Base-by-base conservation (phyloP, 1,140 invertebrate genomes). In the Drosophila paulistorum region DNA sequence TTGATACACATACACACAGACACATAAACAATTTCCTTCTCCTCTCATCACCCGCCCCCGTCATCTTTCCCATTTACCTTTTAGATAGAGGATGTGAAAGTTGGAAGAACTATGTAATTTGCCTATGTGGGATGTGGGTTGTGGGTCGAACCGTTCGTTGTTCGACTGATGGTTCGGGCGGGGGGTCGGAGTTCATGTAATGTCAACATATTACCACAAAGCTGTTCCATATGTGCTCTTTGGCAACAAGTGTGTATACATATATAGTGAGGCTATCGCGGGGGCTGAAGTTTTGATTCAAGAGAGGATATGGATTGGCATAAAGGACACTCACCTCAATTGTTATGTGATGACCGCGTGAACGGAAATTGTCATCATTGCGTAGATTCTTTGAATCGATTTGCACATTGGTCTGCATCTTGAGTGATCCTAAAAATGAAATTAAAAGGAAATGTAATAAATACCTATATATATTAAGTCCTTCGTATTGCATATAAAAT, bases 361-460 rank as follows among this genome's bases (percentile, higher is more conserved):
- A 68, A 87, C 93, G 77, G 92, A 93, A 79, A 70, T 91, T 91
- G 59, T 91, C 90, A 45, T 94, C 94, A 37, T 92, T 94, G 41
- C 94, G 93, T 45, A 94, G 92, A 73, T 92, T 93, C 85, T 94
- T 95, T 20, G 94, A 94, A 90, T 95, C 94, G 59, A 95, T 95
- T 90, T 94, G 94, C 69, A 95, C 94, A 83, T 95, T 95, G 13
- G 94, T 95, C 93, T 95, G 94, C 94, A 95, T 95, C 45, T 77
- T 93, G 87, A 48, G 41, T 4, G 17, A 33, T 35, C 7, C 60
- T 63, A 39, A 14, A 30, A 45, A 14, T 30, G 3, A 41, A 14
- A 17, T 39, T 11, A 60, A 39, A 13, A 11, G 13, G 4, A 64
- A 30, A 42, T 20, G 13, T 17, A 26, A 45, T 63, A 48, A 13